phyloP scores from a whole-genome alignment of 35 echinoderm and acorn worm genomes.

The Ophiothrix spiculata region DNA sequence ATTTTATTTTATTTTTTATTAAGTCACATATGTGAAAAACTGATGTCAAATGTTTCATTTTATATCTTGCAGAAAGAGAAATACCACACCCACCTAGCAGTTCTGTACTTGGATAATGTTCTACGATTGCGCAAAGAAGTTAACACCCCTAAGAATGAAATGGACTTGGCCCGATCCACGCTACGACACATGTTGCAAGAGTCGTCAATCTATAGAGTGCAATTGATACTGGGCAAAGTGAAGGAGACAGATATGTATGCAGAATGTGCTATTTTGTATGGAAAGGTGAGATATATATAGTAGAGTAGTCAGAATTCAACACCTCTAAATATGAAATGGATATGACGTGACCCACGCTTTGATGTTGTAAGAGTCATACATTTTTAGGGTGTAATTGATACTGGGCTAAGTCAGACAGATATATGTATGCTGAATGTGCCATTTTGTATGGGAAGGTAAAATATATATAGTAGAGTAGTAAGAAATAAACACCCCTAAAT shows the following conservation, averaged over 20 bases:
- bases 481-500: conserved; percentile 25
- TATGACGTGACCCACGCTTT: no score
- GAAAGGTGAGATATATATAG: conserved; percentile 60
- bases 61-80: conserved; percentile 75
- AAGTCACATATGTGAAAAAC: no score
- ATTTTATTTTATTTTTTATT: no score
- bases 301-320: no score
- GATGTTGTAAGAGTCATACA: no score
- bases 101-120: conserved; percentile 83
- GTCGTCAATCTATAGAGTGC: conserved; percentile 82
- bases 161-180: conserved; percentile 82
- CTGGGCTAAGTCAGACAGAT: no score
- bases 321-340: no score
- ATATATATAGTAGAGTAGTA: neutral
- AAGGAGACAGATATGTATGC: conserved; percentile 99
- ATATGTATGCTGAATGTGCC: no score
- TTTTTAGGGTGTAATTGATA: no score
- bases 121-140: conserved; percentile 52
- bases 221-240: conserved; percentile 92
- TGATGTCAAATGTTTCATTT: neutral
- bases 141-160: conserved; percentile 21
- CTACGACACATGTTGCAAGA: conserved; percentile 89
- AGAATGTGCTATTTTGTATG: conserved; percentile 95
- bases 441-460: no score
- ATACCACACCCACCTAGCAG: conserved; percentile 98